Conservation (phyloP, 2,113 vertebrate genomes). For the Rhinogobius similis region DNA sequence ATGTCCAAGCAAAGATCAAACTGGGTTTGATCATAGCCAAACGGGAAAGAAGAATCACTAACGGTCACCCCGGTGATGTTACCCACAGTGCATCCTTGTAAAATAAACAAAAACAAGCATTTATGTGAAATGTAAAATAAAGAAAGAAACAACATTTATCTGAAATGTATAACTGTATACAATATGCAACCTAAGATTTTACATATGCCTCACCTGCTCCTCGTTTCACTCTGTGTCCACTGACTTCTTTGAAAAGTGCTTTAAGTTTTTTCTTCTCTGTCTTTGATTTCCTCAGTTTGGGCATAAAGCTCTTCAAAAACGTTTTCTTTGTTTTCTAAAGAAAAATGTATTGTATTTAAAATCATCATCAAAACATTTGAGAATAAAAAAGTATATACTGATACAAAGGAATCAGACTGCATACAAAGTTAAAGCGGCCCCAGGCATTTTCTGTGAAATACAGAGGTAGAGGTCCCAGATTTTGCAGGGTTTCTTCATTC, state of each 20-base stretch:
- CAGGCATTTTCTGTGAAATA: constrained; percentile 63
- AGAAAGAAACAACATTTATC: too few relatives aligned
- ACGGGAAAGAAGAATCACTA: constrained; percentile 56
- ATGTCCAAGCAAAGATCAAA: constrained; percentile 64
- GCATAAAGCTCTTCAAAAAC: constrained; percentile 54
- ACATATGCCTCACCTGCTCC: constrained; percentile 45
- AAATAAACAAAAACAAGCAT: constrained; percentile 2
- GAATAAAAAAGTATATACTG: neutral
- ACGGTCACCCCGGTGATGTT: constrained; percentile 57
- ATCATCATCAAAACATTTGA: neutral
- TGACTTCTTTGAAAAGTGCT: constrained; percentile 34
- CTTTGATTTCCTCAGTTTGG: constrained; percentile 19
- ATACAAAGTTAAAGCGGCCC: constrained; percentile 38
- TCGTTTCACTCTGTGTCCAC: neutral
- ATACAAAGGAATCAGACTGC: neutral
- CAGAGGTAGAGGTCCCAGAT: constrained; percentile 58
- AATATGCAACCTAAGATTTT: neutral
- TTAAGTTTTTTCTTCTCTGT: constrained; percentile 46
- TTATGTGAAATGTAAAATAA: too few relatives aligned
- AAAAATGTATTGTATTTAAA: neutral
- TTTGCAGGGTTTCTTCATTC: constrained; percentile 51
- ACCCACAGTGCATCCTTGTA: constrained; percentile 45
- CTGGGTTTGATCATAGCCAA: constrained; percentile 53
- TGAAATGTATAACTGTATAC: neutral
- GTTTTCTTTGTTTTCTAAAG: constrained; percentile 35